phyloP scores from a whole-genome alignment of 2,888 invertebrate species.

The Troides helena region DNA sequence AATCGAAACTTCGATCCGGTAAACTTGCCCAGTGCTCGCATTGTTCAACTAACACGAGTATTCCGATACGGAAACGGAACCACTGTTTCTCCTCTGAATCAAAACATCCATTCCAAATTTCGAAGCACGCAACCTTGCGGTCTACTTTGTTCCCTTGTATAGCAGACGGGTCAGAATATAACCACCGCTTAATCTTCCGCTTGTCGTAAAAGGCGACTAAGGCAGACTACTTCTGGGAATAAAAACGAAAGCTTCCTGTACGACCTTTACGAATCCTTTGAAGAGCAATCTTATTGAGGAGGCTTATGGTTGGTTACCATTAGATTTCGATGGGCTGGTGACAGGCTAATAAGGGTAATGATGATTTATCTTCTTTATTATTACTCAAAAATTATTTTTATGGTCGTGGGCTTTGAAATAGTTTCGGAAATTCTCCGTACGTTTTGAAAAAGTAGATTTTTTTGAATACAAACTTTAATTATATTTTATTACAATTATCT shows the following conservation, averaged over 20 bases:
- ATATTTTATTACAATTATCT: background rate
- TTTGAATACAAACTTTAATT: background rate
- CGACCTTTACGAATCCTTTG: no score
- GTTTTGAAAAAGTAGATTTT: background rate
- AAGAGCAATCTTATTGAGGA: no score
- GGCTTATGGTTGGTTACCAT: no score
- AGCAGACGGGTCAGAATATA: no score
- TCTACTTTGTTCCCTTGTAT: background rate
- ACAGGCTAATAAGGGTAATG: no score
- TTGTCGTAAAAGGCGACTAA: no score
- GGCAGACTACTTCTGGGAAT: no score
- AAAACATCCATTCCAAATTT: slow-evolving; percentile 1
- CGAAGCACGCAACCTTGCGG: background rate
- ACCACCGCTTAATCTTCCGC: no score
- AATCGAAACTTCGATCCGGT: background rate
- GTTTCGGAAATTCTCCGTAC: background rate
- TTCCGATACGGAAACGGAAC: background rate
- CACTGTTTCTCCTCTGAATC: background rate
- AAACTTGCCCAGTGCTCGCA: background rate
- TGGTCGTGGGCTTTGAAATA: background rate
- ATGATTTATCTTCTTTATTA: no score
- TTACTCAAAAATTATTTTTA: background rate
- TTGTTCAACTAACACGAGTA: background rate
- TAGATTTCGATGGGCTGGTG: no score
- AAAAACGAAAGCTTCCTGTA: no score